Percentiles rank a stretch among this genome's conserved stretches.
phyloP scores from a whole-genome alignment of 2,113 vertebrate genomes.

The Cebidichthys violaceus region DNA sequence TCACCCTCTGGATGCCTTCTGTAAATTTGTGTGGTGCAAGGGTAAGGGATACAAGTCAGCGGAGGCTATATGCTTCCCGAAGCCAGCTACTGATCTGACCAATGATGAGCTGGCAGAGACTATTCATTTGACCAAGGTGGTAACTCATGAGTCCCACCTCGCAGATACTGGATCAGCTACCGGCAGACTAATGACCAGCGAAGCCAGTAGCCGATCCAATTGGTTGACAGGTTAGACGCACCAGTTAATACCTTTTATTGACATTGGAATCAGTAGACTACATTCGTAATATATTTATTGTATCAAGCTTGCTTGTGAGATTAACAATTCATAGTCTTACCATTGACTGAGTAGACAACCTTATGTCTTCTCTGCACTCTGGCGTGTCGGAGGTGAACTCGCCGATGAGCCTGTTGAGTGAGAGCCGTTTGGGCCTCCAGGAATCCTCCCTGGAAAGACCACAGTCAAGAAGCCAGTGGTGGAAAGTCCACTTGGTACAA shows the following conservation, averaged over 20 bases:
- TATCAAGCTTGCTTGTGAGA: neutral
- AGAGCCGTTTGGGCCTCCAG: constrained; percentile 71
- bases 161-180: too few relatives aligned
- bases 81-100: too few relatives aligned
- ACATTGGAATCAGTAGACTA: neutral
- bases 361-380: constrained; percentile 52
- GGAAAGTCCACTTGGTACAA: neutral
- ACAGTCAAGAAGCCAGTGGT: neutral
- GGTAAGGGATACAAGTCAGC: neutral
- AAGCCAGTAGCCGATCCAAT: too few relatives aligned
- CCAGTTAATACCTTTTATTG: neutral
- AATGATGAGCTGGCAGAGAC: too few relatives aligned
- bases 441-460: constrained; percentile 47
- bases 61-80: too few relatives aligned
- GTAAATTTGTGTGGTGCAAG: neutral
- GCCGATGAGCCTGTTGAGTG: constrained; percentile 49
- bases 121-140: too few relatives aligned
- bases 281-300: neutral
- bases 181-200: too few relatives aligned
- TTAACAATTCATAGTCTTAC: constrained; percentile 30
- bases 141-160: too few relatives aligned
- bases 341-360: constrained; percentile 44
- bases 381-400: constrained; percentile 56
- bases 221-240: too few relatives aligned
- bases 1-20: constrained; percentile 35